Conservation (phyloP, 2,113 vertebrate genomes). For the Platysteira castanea region DNA sequence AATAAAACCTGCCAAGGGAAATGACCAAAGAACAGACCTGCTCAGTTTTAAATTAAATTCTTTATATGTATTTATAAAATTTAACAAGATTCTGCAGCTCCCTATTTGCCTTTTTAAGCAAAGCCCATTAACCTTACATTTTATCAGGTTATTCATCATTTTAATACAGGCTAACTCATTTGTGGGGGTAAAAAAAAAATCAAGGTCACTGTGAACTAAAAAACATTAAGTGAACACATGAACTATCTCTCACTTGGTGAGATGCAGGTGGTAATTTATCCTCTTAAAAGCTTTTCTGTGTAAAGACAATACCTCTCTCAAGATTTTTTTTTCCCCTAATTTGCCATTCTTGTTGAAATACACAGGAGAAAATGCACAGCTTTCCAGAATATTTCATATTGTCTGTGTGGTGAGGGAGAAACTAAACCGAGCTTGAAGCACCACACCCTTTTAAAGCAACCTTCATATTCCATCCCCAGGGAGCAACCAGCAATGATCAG, state of each 20-base stretch:
- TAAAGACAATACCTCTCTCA: background rate
- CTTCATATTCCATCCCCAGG: background rate
- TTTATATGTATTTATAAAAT: constrained; percentile 5
- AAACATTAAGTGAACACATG: background rate
- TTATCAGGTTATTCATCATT: background rate
- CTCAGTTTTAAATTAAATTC: background rate
- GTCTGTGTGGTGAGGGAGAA: background rate
- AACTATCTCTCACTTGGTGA: background rate
- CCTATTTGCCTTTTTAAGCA: background rate
- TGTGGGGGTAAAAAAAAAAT: background rate
- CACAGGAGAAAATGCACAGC: background rate
- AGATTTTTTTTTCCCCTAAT: background rate
- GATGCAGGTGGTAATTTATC: background rate
- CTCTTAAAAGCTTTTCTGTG: background rate
- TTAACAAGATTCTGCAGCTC: background rate
- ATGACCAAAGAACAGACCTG: background rate
- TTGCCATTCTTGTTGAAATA: background rate
- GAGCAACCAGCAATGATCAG: background rate
- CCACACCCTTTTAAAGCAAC: background rate
- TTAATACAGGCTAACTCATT: background rate
- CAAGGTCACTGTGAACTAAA: background rate
- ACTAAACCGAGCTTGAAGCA: background rate
- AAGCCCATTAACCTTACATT: background rate
- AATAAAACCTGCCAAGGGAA: constrained; percentile 8
- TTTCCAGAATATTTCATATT: background rate